Evolutionary conservation across 2,888 invertebrate genomes (phyloP), one percentile per base, ranked within the genome.

Genomic region (Macrostomum cliftonense): DNA sequence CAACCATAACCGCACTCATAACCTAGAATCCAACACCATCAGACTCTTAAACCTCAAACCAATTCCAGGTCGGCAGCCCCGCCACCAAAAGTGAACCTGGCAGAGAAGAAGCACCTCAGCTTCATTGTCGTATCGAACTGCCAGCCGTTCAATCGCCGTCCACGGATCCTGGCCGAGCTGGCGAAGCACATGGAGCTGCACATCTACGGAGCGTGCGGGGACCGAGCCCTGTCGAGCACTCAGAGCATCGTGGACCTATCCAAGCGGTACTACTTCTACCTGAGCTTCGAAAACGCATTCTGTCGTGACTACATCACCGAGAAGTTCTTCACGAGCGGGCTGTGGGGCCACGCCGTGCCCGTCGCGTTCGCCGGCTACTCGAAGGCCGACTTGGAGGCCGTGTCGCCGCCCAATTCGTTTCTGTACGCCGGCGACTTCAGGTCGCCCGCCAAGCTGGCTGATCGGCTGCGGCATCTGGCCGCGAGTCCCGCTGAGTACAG

Each of bases 281-380:
- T 45, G 2, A 39, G 38, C 19, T 28, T 45, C 1, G 45, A 45
- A 36, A 28, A 20, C 12, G n/a, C 20, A 12, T 37, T 39, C 12
- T 45, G 37, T 12, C n/a, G 16, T n/a, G 45, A 45, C 39, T 45
- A 45, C 36, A 7, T 45, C n/a, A 45, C 45, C 12, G 45, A 45
- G 21, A 45, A 45, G 16, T 45, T 45, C 21, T 45, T 38, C 38
- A 38, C 20, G 14, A 9, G 37, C 11, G 20, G 38, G 7, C 9
- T 39, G 11, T 14, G 19, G 12, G 45, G 45, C n/a, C 4, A 9
- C 9, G 11, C 16, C n/a, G 39, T 45, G 5, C 45, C 45, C 1
- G 39, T 45, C 17, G 45, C 37, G 12, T 16, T 38, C 21, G 45
- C 37, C 4, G 38, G 38, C 14, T 11, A 2, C 9, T 2, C 12